Percentiles rank a stretch among this genome's conserved stretches.
phyloP scores from a whole-genome alignment of 1,140 invertebrate species.

The Solenopsis fugax region DNA sequence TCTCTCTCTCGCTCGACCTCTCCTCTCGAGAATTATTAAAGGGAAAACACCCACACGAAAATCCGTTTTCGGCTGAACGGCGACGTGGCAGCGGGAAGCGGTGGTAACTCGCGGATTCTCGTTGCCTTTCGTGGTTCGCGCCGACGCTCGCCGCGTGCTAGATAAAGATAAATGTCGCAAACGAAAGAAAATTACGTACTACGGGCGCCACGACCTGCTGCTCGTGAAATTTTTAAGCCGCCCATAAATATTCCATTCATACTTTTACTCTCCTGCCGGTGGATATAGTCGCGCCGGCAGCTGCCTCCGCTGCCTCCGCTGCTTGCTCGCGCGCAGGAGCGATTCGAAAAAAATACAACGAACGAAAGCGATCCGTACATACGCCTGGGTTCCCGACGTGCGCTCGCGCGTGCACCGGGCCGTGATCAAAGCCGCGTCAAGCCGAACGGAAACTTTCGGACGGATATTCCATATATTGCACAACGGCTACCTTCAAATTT shows the following conservation, averaged over 20 bases:
- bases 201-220: constrained; percentile 33
- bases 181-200: constrained; percentile 61
- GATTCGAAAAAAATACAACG: constrained; percentile 47
- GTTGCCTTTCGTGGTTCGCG: constrained; percentile 26
- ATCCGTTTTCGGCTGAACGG: constrained; percentile 55
- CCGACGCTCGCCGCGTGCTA: not conserved
- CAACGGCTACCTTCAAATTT: constrained; percentile 65
- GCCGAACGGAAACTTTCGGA: constrained; percentile 62
- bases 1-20: not conserved
- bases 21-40: constrained; percentile 70
- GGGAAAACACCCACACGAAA: constrained; percentile 70
- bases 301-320: not conserved
- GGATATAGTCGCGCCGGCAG: constrained; percentile 15
- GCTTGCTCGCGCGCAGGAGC: constrained; percentile 17
- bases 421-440: constrained; percentile 66
- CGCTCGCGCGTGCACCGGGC: not conserved
- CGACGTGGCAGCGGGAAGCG: not conserved
- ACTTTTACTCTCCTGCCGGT: constrained; percentile 49
- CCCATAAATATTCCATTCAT: constrained; percentile 63
- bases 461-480: constrained; percentile 72
- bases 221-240: constrained; percentile 62
- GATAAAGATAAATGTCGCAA: constrained; percentile 63
- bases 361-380: constrained; percentile 26
- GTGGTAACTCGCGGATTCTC: constrained; percentile 49
- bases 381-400: not conserved